Evolutionary conservation across 2,113 vertebrate species (phyloP).

Genomic region (Marmota flaviventris): DNA sequence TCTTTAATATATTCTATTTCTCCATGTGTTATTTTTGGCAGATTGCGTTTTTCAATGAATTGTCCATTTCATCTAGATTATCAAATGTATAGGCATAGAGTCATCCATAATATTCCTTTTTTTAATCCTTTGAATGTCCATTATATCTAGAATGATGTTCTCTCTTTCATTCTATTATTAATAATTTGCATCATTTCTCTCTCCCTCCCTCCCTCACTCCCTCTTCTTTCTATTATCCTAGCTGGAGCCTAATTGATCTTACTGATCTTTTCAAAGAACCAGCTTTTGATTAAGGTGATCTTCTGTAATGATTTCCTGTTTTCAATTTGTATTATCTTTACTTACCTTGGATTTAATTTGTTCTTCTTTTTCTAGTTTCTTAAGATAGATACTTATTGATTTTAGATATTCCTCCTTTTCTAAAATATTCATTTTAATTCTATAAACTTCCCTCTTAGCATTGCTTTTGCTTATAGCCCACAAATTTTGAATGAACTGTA

Average conservation of each 20-base stretch:
- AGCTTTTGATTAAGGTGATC: not conserved
- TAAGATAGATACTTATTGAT: not conserved
- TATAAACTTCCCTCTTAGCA: not conserved
- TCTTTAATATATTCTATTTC: not conserved
- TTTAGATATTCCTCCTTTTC: not conserved
- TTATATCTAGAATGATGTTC: not conserved
- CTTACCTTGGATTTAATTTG: not conserved
- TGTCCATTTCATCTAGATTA: not conserved
- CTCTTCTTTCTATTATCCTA: not conserved
- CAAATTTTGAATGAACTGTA: not conserved
- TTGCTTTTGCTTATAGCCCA: not conserved
- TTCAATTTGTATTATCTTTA: not conserved
- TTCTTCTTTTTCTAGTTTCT: not conserved
- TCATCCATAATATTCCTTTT: not conserved
- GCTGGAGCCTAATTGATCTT: not conserved
- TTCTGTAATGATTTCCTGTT: not conserved
- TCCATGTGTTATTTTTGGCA: not conserved
- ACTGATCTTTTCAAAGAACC: not conserved
- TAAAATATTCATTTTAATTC: not conserved
- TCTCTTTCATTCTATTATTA: not conserved
- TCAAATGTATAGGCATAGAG: not conserved
- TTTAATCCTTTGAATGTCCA: not conserved
- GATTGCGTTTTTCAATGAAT: not conserved
- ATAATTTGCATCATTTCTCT: not conserved
- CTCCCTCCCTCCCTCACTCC: no score